A percentile compares a stretch with the other conserved stretches of the same genome.
Conservation (phyloP, 23 tunicate genomes). For the Clavelina lepadiformis region DNA sequence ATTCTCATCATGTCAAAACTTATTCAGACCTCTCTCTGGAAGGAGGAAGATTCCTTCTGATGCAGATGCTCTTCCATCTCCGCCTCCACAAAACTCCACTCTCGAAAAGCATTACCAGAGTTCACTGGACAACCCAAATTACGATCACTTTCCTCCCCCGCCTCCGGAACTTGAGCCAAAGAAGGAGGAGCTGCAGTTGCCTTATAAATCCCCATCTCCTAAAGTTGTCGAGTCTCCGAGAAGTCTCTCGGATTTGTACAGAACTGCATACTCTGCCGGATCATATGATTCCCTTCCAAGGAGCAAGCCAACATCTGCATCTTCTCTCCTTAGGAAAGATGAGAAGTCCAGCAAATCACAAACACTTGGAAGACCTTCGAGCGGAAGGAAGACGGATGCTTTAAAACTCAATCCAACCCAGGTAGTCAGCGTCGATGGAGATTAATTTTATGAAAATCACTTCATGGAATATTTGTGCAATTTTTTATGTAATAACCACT, state of each 20-base stretch:
- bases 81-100: conserved; percentile 7
- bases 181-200: background rate
- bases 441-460: background rate
- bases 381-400: conserved; percentile 20
- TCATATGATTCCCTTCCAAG: background rate
- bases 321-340: conserved; percentile 3
- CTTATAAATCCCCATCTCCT: background rate
- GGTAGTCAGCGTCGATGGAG: conserved; percentile 4
- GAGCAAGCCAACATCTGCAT: background rate
- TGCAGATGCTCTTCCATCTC: conserved; percentile 5
- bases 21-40: too few species aligned
- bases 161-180: conserved; percentile 17
- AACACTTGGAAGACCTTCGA: conserved; percentile 4
- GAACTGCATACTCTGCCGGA: background rate
- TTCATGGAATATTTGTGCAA: background rate
- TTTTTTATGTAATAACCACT: too few species aligned
- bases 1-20: too few species aligned
- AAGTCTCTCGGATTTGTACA: background rate
- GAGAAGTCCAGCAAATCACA: background rate
- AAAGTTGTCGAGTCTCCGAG: background rate
- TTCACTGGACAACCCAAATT: conserved; percentile 68
- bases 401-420: conserved; percentile 15
- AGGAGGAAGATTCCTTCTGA: background rate
- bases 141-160: conserved; percentile 55
- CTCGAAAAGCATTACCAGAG: background rate